A percentile compares a stretch with the other conserved stretches of the same genome.
These are phyloP conservation scores for Lamproptera curius DNA, from an alignment of 2,888 invertebrate genomes.

Conservation along the genomic window DNA sequence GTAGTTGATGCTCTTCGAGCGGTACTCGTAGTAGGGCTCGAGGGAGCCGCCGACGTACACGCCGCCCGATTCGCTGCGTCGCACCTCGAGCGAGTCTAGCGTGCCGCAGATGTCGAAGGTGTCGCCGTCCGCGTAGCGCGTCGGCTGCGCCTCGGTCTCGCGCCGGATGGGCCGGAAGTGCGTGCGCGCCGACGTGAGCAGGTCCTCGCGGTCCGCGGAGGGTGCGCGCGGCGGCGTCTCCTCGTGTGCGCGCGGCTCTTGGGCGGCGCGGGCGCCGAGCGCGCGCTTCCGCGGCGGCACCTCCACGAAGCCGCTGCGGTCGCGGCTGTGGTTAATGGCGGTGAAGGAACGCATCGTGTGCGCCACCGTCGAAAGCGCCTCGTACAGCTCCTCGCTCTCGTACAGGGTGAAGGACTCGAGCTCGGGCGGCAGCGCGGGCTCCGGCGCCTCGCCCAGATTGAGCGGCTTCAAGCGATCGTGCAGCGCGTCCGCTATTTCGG, in stretches of 20 bases:
- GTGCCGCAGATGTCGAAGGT: constrained; percentile 83
- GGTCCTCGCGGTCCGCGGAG: constrained; percentile 80
- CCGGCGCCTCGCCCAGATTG: constrained; percentile 38
- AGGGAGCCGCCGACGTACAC: constrained; percentile 74
- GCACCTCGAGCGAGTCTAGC: constrained; percentile 81
- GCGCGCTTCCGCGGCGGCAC: constrained; percentile 63
- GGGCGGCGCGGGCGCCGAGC: too few relatives aligned
- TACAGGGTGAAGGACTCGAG: constrained; percentile 52
- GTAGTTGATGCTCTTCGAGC: constrained; percentile 60
- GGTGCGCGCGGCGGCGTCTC: constrained; percentile 74
- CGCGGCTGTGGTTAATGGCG: constrained; percentile 80
- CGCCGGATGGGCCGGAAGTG: constrained; percentile 90
- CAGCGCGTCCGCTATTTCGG: constrained; percentile 42
- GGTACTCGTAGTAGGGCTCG: constrained; percentile 76
- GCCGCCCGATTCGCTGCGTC: constrained; percentile 82
- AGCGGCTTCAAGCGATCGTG: constrained; percentile 51
- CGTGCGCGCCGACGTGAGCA: constrained; percentile 86
- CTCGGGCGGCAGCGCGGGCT: constrained; percentile 35
- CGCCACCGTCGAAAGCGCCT: constrained; percentile 57
- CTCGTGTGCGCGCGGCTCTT: constrained; percentile 35
- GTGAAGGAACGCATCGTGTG: constrained; percentile 71
- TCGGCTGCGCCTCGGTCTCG: constrained; percentile 51
- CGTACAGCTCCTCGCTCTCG: constrained; percentile 59
- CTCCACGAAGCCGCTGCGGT: constrained; percentile 80
- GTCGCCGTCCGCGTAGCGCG: constrained; percentile 82